Conservation (phyloP, 2,113 vertebrate genomes). For the Bungarus multicinctus region DNA sequence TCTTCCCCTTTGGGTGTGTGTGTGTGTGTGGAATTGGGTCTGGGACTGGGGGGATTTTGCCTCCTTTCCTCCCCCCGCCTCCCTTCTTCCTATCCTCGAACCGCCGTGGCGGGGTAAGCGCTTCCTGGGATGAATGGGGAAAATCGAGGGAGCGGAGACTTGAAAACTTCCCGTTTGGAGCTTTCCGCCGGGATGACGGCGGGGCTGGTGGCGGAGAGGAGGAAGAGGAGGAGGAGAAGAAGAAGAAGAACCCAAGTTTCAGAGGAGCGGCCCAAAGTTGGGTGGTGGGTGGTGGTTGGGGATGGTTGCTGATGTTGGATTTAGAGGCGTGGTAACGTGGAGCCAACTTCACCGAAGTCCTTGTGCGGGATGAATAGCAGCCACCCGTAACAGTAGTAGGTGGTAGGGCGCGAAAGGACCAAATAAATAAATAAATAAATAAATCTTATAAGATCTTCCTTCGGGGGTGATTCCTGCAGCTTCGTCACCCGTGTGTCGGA, state of each 20-base stretch:
- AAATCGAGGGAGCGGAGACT: conserved; percentile 37
- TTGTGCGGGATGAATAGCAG: conserved; percentile 1
- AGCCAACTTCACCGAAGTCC: conserved; percentile 59
- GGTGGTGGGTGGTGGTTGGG: not conserved
- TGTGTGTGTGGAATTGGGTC: not conserved
- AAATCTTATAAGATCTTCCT: not conserved
- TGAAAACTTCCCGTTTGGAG: conserved; percentile 52
- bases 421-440: conserved; percentile 11
- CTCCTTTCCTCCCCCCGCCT: not conserved
- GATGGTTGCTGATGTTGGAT: no score
- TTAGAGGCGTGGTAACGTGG: conserved; percentile 26
- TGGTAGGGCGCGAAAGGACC: not conserved
- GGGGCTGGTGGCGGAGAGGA: not conserved
- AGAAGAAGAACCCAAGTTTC: not conserved
- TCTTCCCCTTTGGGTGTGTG: not conserved
- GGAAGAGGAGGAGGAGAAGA: not conserved
- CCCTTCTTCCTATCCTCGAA: accelerated
- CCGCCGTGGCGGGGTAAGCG: not conserved
- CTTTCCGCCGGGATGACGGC: conserved; percentile 31
- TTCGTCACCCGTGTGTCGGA: conserved; percentile 42
- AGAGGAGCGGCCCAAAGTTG: not conserved
- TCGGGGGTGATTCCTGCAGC: conserved; percentile 53
- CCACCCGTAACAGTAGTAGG: no score
- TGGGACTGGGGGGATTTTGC: no score
- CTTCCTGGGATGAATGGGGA: conserved; percentile 31